Base-by-base conservation (phyloP, 2,113 vertebrate species). In the Hoplias malabaricus region DNA sequence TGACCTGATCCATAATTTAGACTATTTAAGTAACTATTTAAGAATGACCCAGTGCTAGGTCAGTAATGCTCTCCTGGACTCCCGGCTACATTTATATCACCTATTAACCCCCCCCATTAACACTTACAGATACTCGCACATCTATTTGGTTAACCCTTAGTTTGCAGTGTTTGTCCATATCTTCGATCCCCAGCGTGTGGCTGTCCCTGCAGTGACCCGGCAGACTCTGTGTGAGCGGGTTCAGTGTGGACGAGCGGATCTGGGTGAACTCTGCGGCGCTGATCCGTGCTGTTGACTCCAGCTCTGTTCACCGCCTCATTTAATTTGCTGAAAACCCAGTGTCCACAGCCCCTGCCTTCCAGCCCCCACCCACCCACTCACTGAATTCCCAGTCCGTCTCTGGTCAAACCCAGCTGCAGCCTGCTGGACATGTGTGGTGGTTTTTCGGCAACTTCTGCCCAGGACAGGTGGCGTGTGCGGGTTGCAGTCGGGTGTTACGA, bases 261-360 rank as follows among this genome's bases (percentile, higher is more conserved):
- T 85, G 87, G 88, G 89, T 75, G 89, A 86, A 88, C 83, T 85
- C 87, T 11, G 87, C 88, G 86, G 87, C 71, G 87, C 86, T 90
- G 90, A 93, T 90, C 89, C 88, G 14, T 94, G 85, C 53, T 40
- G 72, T 34, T 84, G 90, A 84, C 73, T 79, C 68, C 79, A 82
- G 27, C 57, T 16, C 25, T 29, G 27, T 16, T 61, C 13, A 74
- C 76, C 84, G 90, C 92, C 88, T 92, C 72, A 77, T 93, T 95
- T 94, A 91, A 91, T 87, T 89, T 92, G 90, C 83, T 92, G 92
- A 90, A 94, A 94, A 92, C 84, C 73, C 75, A 53, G 50, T 12
- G 40, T 67, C 84, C 25, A 48, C 80, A 65, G 83, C 89, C 81
- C 85, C 83, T 61, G 78, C 80, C 83, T n/a, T n/a, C n/a, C n/a